phyloP scores from a whole-genome alignment of 2,797 vertebrate species.

The Sebastes minor region DNA sequence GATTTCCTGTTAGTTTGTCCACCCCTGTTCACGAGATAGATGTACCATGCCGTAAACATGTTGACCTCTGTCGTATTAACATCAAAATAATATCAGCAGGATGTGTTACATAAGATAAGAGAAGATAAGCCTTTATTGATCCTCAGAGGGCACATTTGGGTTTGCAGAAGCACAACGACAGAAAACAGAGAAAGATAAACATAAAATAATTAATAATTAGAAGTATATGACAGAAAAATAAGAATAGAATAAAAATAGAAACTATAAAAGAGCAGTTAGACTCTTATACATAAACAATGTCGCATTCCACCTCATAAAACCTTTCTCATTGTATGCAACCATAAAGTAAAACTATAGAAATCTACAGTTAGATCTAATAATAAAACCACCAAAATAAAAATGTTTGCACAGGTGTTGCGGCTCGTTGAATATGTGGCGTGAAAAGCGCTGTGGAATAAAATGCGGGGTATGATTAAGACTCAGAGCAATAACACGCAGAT shows the following conservation, averaged over 20 bases:
- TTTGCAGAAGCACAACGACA: background rate
- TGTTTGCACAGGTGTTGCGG: background rate
- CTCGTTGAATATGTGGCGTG: background rate
- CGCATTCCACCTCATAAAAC: background rate
- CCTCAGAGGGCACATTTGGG: background rate
- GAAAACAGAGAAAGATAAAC: background rate
- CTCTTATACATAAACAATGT: background rate
- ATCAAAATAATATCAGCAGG: background rate
- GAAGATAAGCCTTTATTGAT: background rate
- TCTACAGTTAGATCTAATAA: background rate
- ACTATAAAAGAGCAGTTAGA: background rate
- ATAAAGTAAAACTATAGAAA: background rate
- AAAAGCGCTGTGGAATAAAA: slow-evolving; percentile 19
- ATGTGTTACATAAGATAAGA: background rate
- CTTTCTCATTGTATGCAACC: background rate
- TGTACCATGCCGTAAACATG: background rate
- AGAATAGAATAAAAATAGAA: background rate
- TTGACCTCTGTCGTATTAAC: background rate
- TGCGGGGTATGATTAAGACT: slow-evolving; percentile 19
- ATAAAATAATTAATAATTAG: background rate
- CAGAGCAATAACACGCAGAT: slow-evolving; percentile 61
- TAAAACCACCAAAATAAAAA: background rate
- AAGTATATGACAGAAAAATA: background rate
- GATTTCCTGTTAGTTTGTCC: background rate
- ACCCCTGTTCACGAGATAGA: background rate